These are phyloP conservation scores for Acipenser transmontanus DNA, from an alignment of 2,797 vertebrate species.

Conservation along the genomic window DNA sequence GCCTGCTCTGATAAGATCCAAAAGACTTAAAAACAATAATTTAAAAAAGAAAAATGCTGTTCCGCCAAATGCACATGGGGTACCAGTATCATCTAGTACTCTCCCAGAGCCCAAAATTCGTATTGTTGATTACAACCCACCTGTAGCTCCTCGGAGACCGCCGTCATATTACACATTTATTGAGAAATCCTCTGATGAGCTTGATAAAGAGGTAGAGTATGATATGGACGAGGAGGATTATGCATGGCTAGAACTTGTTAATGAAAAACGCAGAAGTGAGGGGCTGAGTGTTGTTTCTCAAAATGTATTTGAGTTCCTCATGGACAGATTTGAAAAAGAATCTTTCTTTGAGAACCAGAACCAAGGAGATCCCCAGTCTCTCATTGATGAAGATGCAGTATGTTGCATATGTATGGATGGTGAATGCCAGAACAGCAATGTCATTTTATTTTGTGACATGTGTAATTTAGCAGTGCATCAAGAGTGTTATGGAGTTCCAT, in stretches of 20 bases:
- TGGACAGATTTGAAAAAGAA: constrained; percentile 95
- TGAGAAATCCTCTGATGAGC: constrained; percentile 88
- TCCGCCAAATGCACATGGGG: constrained; percentile 44
- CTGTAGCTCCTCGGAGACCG: constrained; percentile 76
- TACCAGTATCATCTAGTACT: constrained; percentile 52
- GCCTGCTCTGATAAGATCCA: constrained; percentile 73
- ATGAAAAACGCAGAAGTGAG: constrained; percentile 79
- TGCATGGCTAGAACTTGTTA: constrained; percentile 90
- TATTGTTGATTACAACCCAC: constrained; percentile 87
- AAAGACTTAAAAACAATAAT: constrained; percentile 77
- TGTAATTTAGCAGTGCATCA: constrained; percentile 96
- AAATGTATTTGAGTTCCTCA: constrained; percentile 91
- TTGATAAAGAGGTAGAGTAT: constrained; percentile 92
- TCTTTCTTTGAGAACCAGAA: constrained; percentile 83
- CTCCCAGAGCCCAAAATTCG: constrained; percentile 88
- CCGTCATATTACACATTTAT: constrained; percentile 76
- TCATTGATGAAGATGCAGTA: constrained; percentile 87
- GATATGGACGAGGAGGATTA: constrained; percentile 98
- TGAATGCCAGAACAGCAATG: constrained; percentile 92
- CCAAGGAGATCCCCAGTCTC: constrained; percentile 73
- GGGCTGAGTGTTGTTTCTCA: constrained; percentile 83
- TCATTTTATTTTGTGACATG: constrained; percentile 89
- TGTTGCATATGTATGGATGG: constrained; percentile 95
- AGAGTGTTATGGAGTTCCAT: constrained; percentile 96
- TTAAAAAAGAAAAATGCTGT: constrained; percentile 79